Evolutionary conservation across 1,140 invertebrate genomes (phyloP), one percentile per base, ranked within the genome.

Genomic region (Drosophila pallidifrons): DNA sequence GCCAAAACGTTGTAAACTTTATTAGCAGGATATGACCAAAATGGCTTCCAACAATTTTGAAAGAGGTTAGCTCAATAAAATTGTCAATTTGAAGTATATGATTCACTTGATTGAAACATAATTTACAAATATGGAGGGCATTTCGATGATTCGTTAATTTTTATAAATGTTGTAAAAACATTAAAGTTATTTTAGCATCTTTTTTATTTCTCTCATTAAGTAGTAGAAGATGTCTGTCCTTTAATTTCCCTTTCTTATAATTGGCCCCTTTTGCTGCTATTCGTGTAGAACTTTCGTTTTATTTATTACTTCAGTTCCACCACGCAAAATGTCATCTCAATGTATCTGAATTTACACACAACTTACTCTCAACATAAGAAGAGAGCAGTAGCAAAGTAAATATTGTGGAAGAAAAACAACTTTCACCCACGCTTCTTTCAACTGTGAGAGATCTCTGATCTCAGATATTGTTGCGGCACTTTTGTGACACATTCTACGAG

Each of bases 31-130:
- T 76, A 54, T 75, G 64, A 59, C 55, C 78, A 75, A 65, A 64
- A 63, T 59, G 72, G 67, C 78, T 70, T 46, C 57, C 81, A 83
- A 79, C 81, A 75, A 81, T 66, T 77, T 30, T 77, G 45, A 8
- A 43, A 20, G n/a, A 25, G 7, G 8, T 3, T 51, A 15, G 20
- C 51, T 7, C 52, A 13, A 15, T 16, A 43, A 63, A 63, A 28
- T 54, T 8, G 15, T 0, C 20, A 15, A 52, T 32, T 13, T 52
- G 13, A 13, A 10, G 25, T 11, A 25, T 28, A 4, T 5, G 25
- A 25, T 28, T 52, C n/a, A 13, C n/a, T 30, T 7, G 30, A 35
- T 35, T 8, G n/a, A 13, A 32, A 32, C 6, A 0, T 32, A 15
- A 15, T 32, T 54, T 1, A 20, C 10, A 25, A 49, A 49, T 54